phyloP scores from a whole-genome alignment of 2,113 vertebrate species.

The Perca flavescens region DNA sequence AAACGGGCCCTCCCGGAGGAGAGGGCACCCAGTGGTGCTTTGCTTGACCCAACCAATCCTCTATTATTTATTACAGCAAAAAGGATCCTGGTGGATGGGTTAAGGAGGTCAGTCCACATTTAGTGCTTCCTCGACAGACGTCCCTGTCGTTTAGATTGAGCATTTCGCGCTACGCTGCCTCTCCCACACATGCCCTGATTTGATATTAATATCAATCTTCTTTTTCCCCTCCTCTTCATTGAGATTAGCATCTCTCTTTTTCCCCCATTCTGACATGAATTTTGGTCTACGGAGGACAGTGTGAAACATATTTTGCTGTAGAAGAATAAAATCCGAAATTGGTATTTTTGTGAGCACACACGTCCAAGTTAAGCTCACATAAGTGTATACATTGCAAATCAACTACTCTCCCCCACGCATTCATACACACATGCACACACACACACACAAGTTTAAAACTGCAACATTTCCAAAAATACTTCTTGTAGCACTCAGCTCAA shows the following conservation, averaged over 20 bases:
- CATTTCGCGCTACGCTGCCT: slow-evolving; percentile 87
- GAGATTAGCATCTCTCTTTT: slow-evolving; percentile 76
- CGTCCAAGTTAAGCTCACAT: slow-evolving; percentile 21
- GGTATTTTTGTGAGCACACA: slow-evolving; percentile 35
- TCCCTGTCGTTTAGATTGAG: slow-evolving; percentile 82
- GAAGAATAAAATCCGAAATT: slow-evolving; percentile 61
- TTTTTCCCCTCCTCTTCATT: slow-evolving; percentile 77
- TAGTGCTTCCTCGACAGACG: slow-evolving; percentile 73
- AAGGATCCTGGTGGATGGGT: slow-evolving; percentile 77
- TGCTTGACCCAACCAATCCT: slow-evolving; percentile 79
- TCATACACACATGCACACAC: neutral
- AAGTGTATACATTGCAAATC: slow-evolving; percentile 28
- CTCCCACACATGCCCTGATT: slow-evolving; percentile 79
- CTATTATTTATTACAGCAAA: slow-evolving; percentile 85
- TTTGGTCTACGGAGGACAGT: slow-evolving; percentile 55
- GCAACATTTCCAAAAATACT: neutral
- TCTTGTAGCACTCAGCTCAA: slow-evolving; percentile 25
- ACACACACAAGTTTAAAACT: neutral
- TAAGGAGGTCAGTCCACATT: slow-evolving; percentile 84
- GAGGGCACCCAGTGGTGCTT: slow-evolving; percentile 67
- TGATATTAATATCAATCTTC: slow-evolving; percentile 87
- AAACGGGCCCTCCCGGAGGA: slow-evolving; percentile 58
- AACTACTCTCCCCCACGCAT: neutral
- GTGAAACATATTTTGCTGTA: slow-evolving; percentile 51
- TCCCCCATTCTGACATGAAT: slow-evolving; percentile 66